Evolutionary conservation across 2,888 invertebrate species (phyloP).

Genomic region (Agonopterix alstromeriana): DNA sequence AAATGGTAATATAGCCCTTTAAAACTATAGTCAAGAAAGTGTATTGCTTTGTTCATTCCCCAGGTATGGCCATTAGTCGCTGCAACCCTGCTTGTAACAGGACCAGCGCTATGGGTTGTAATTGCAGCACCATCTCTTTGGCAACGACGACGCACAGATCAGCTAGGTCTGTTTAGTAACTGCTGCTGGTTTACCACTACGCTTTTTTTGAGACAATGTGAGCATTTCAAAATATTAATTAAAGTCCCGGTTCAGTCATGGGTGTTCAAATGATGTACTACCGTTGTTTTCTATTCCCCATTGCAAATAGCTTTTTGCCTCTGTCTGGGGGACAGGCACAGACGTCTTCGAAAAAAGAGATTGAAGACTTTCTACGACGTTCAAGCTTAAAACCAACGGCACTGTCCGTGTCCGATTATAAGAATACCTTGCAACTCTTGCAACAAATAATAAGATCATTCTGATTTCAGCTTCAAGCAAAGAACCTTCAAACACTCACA

Average conservation of each 20-base stretch:
- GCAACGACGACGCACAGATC: conserved; percentile 58
- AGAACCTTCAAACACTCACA: conserved; percentile 79
- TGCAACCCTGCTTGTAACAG: conserved; percentile 79
- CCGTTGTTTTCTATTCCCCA: too few species aligned
- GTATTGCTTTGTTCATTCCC: neutral
- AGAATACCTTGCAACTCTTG: neutral
- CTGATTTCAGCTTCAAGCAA: conserved; percentile 65
- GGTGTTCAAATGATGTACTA: too few species aligned
- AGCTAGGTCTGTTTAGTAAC: conserved; percentile 55
- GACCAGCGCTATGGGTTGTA: conserved; percentile 82
- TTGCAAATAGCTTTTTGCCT: too few species aligned
- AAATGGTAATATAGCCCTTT: too few species aligned
- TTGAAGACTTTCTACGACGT: too few species aligned
- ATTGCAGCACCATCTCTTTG: conserved; percentile 79
- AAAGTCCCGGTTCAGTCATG: too few species aligned
- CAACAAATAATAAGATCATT: neutral
- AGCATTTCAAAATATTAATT: conserved; percentile 21
- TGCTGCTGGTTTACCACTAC: conserved; percentile 86
- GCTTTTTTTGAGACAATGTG: conserved; percentile 83
- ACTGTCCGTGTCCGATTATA: too few species aligned
- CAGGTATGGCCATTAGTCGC: conserved; percentile 85
- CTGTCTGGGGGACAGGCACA: too few species aligned
- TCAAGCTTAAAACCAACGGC: too few species aligned
- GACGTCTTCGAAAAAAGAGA: too few species aligned
- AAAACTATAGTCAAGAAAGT: too few species aligned